phyloP scores from a whole-genome alignment of 2,888 invertebrate species.

The Branchellion lobata region DNA sequence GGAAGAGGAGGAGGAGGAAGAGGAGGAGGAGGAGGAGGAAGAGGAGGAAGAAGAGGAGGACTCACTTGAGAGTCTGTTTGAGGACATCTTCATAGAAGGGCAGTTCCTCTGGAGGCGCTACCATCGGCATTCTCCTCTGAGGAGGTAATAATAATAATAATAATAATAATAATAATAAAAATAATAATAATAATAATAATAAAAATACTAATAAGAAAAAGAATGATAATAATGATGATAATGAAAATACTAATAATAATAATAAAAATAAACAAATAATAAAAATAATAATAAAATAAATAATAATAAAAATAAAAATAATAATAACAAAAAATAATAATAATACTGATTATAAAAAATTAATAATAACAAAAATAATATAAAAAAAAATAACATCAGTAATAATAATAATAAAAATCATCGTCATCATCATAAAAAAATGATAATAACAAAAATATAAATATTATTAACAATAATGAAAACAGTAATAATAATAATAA shows the following conservation, averaged over 20 bases:
- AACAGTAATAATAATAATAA: not conserved
- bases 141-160: not conserved
- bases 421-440: not conserved
- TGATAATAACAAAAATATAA: not conserved
- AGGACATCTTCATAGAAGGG: slow-evolving; percentile 25
- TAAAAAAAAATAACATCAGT: too few relatives aligned
- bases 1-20: not conserved
- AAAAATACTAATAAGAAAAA: not conserved
- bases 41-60: not conserved
- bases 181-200: not conserved
- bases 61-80: slow-evolving; percentile 30
- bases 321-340: too few relatives aligned
- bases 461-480: not conserved
- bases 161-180: not conserved
- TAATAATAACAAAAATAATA: too few relatives aligned
- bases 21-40: not conserved
- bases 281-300: too few relatives aligned
- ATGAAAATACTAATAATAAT: too few relatives aligned
- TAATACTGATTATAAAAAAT: too few relatives aligned
- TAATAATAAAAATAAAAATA: too few relatives aligned
- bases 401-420: too few relatives aligned
- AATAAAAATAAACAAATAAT: too few relatives aligned
- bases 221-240: too few relatives aligned
- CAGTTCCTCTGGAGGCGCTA: slow-evolving; percentile 2
- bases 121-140: slow-evolving; percentile 15